Conservation (phyloP, 2,888 invertebrate genomes). For the Thera obeliscata region DNA sequence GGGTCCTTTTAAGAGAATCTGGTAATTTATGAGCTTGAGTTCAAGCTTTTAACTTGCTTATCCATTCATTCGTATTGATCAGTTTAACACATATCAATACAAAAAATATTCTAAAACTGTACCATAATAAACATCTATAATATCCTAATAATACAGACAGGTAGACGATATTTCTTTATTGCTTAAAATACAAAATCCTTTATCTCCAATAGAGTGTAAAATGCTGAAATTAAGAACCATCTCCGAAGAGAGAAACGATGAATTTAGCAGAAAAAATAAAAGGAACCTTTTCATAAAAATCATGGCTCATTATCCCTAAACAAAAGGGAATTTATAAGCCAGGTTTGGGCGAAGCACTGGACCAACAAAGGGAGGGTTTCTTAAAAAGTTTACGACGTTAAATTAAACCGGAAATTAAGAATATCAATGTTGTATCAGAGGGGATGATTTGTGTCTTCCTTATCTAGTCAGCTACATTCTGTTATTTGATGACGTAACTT, state of each 20-base stretch:
- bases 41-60: background rate
- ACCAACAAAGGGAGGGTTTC: conserved; percentile 34
- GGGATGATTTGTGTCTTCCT: conserved; percentile 19
- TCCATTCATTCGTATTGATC: background rate
- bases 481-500: background rate
- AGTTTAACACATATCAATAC: background rate
- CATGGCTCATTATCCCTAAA: conserved; percentile 43
- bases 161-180: background rate
- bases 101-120: background rate
- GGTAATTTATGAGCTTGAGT: background rate
- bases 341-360: conserved; percentile 35
- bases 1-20: background rate
- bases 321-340: conserved; percentile 43
- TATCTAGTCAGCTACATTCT: conserved; percentile 4
- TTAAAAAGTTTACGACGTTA: conserved; percentile 35
- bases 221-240: conserved; percentile 26
- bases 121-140: background rate
- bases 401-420: conserved; percentile 38
- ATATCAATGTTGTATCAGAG: conserved; percentile 40
- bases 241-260: conserved; percentile 31
- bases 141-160: background rate
- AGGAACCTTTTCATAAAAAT: conserved; percentile 43
- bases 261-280: conserved; percentile 40
- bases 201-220: conserved; percentile 30
- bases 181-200: conserved; percentile 14